phyloP scores from a whole-genome alignment of 2,113 vertebrate species.

The Labeo catla region DNA sequence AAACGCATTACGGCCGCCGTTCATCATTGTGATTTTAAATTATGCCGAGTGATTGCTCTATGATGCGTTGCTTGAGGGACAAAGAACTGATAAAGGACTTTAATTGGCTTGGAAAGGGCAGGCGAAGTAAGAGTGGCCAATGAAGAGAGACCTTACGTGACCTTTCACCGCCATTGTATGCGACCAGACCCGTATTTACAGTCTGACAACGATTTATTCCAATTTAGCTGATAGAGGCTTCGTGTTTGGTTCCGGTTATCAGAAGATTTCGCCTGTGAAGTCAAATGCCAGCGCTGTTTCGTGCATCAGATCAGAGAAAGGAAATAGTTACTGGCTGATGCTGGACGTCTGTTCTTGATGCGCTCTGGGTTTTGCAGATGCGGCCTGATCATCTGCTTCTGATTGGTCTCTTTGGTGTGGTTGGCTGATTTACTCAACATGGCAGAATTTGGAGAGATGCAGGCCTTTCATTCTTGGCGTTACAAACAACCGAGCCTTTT shows the following conservation, averaged over 20 bases:
- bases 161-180: slow-evolving; percentile 57
- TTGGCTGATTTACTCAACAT: background rate
- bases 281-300: slow-evolving; percentile 33
- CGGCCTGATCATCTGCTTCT: background rate
- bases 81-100: slow-evolving; percentile 64
- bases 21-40: slow-evolving; percentile 77
- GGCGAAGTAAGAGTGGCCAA: slow-evolving; percentile 58
- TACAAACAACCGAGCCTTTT: background rate
- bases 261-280: slow-evolving; percentile 6
- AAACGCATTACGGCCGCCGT: slow-evolving; percentile 76
- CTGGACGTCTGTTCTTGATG: background rate
- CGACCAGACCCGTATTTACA: background rate
- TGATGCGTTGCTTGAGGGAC: slow-evolving; percentile 75
- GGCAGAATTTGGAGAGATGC: background rate
- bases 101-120: slow-evolving; percentile 79
- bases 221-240: background rate
- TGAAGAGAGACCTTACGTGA: slow-evolving; percentile 59
- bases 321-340: background rate
- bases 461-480: background rate
- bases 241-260: slow-evolving; percentile 1
- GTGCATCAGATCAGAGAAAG: slow-evolving; percentile 17
- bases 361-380: slow-evolving; percentile 1
- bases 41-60: slow-evolving; percentile 72
- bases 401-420: background rate
- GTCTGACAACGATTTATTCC: background rate